phyloP scores from a whole-genome alignment of 1,140 invertebrate genomes.

The Probaryconus sp. region DNA sequence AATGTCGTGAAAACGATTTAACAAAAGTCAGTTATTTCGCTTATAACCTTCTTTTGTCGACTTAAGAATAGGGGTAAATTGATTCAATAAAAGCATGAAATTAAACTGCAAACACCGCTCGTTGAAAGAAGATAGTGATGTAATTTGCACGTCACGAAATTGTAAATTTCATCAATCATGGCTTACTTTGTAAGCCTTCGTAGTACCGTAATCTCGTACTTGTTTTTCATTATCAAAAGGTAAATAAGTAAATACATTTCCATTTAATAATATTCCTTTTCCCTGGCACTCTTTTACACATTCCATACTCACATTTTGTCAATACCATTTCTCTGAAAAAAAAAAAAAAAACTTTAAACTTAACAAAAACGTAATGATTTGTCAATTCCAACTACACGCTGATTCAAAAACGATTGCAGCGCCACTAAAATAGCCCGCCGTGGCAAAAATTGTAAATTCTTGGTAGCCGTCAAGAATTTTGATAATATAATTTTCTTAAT shows the following conservation, averaged over 20 bases:
- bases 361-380: no score
- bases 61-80: constrained; percentile 10
- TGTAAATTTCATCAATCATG: constrained; percentile 29
- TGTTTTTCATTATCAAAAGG: constrained; percentile 20
- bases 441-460: no score
- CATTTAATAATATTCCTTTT: no score
- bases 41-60: background rate
- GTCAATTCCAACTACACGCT: no score
- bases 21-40: constrained; percentile 8
- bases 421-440: no score
- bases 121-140: background rate
- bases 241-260: constrained; percentile 8
- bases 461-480: no score
- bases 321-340: no score
- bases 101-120: constrained; percentile 21
- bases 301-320: no score
- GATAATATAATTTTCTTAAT: no score
- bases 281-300: no score
- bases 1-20: constrained; percentile 5
- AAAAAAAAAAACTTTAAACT: no score
- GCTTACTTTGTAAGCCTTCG: constrained; percentile 16
- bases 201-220: constrained; percentile 24
- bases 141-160: constrained; percentile 40
- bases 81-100: constrained; percentile 20
- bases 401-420: no score